Base-by-base conservation (phyloP, 2,888 invertebrate species). In the Linnaemya tessellans region DNA sequence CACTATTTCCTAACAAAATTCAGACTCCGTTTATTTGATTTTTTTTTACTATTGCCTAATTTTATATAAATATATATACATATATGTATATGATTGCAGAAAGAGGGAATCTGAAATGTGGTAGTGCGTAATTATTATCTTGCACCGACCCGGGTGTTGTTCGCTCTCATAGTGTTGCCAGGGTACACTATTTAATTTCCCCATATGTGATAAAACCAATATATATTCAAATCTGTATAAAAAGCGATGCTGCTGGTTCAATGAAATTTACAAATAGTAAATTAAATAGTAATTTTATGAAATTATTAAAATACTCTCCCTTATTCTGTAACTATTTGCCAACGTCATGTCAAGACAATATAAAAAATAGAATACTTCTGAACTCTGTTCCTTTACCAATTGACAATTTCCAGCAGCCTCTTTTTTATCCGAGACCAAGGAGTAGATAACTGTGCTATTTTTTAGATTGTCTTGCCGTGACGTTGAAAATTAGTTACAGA, bases 71-170 rank as follows among this genome's bases (percentile, higher is more conserved):
- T n/a, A n/a, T n/a, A n/a, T n/a, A n/a, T n/a, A n/a, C n/a, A n/a
- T n/a, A n/a, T n/a, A n/a, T n/a, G n/a, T n/a, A 38, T 20, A 38
- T 18, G 15, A 74, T 41, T 10, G 20, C 11, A 62, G 58, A 71
- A 75, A 75, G 9, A 65, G 65, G 78, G 68, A 80, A 54, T 51
- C 41, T 58, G 43, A 80, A 46, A 64, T 70, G 74, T 43, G 46
- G 64, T 51, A 54, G 70, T 80, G 46, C 70, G 74, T 70, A 80
- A 56, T 83, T 67, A 38, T 58, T 82, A 51, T 68, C 54, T 25
- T 67, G 46, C 65, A 65, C 49, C 56, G 18, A 62, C 56, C 64
- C 77, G 78, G 78, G 73, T 79, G 71, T 58, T 58, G 73, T 60
- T 67, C 67, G 51, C 11, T 43, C 15, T 20, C 46, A 13, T 41